phyloP scores from a whole-genome alignment of 2,888 invertebrate species.

The Candidula unifasciata region DNA sequence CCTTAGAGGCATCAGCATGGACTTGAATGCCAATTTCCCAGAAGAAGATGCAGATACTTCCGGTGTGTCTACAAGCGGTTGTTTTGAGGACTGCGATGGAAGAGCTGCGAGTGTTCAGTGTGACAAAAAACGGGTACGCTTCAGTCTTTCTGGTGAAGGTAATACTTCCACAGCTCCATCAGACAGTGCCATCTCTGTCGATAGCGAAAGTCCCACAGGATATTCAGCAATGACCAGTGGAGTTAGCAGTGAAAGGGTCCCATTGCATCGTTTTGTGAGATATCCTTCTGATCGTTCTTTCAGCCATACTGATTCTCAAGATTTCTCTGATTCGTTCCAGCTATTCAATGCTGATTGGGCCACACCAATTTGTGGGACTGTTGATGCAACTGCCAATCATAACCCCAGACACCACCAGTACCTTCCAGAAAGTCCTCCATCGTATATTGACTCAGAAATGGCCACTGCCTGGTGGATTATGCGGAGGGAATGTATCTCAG shows the following conservation, averaged over 20 bases:
- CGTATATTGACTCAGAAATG: constrained; percentile 25
- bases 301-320: background rate
- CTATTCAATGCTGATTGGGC: background rate
- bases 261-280: background rate
- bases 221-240: background rate
- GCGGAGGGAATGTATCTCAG: background rate
- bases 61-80: constrained; percentile 18
- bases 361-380: background rate
- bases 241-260: background rate
- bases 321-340: background rate
- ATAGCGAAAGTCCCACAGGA: background rate
- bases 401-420: background rate
- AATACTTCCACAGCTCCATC: background rate
- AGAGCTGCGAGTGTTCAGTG: background rate
- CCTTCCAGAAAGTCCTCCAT: constrained; percentile 30
- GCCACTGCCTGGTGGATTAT: constrained; percentile 1
- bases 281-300: background rate
- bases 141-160: constrained; percentile 5
- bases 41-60: constrained; percentile 12
- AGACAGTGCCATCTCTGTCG: background rate
- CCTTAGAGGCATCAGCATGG: background rate
- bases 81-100: constrained; percentile 2
- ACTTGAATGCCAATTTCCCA: constrained; percentile 21
- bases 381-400: background rate
- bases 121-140: constrained; percentile 32